Base-by-base conservation (phyloP, 2,888 invertebrate genomes). In the Keiferia lycopersicella region DNA sequence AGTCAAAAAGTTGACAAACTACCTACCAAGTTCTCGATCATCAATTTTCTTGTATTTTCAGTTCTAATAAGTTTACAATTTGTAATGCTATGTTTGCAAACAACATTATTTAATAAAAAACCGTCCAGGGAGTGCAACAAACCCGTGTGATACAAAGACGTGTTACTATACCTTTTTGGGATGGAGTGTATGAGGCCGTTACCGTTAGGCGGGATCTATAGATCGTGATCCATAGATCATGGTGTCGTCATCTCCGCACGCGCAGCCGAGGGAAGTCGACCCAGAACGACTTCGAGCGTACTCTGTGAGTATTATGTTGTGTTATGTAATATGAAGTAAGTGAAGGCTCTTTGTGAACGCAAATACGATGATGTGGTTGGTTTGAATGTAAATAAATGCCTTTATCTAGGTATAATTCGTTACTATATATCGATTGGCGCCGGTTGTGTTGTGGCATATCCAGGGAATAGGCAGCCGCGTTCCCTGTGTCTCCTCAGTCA, bases 221-320 rank as follows among this genome's bases (percentile, higher is more conserved):
- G 77, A 79, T 81, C 83, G 87, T 86, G 88, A 86, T 84, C 84
- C 74, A 81, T 83, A 84, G 88, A 89, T 83, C 84, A 91, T 91
- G 91, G 91, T 91, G 78, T 91, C 91, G 81, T 91, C 91, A 81
- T 91, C 91, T 78, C 91, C 91, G 81, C 89, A 89, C 68, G 87
- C 90, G 81, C 89, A 85, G 80, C 85, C 86, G 69, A 86, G 85
- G 80, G 87, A 88, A 72, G 86, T 91, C 80, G 91, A 91, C 83
- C 88, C 88, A 79, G 86, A 90, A 80, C 87, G 90, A 80, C 90
- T 91, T 77, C 88, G 90, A 76, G 88, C 87, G 68, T 91, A 91
- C 78, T 88, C 89, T 68, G 91, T 91, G 73, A 89, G 91, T 90
- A 62, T 53, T 39, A 38, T 60, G 26, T 45, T 11, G 39, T 7